Percentiles rank a stretch among this genome's conserved stretches.
Conservation (phyloP, 64 coral and sea anemone genomes). For the Orbicella faveolata region DNA sequence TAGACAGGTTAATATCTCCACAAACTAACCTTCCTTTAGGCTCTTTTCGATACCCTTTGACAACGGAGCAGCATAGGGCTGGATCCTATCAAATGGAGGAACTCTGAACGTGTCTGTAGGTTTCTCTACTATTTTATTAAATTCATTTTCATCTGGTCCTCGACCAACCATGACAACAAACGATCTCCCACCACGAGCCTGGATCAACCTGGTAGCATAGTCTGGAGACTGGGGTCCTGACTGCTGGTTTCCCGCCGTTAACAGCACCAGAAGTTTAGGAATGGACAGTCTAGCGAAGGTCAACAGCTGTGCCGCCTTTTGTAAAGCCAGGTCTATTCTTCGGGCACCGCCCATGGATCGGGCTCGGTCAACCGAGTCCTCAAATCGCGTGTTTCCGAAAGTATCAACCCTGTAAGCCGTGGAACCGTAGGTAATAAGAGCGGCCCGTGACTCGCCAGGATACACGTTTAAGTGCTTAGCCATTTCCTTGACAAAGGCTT, state of each 20-base stretch:
- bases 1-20: neutral
- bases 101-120: neutral
- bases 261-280: slow-evolving; percentile 18
- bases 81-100: slow-evolving; percentile 14
- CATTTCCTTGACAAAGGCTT: slow-evolving; percentile 32
- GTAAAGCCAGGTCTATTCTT: slow-evolving; percentile 19
- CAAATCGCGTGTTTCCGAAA: slow-evolving; percentile 28
- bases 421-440: slow-evolving; percentile 38
- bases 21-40: slow-evolving; percentile 15
- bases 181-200: slow-evolving; percentile 20
- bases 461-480: slow-evolving; percentile 28
- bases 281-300: neutral
- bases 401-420: neutral
- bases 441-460: slow-evolving; percentile 20
- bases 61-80: neutral
- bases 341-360: neutral
- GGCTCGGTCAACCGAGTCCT: neutral
- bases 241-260: slow-evolving; percentile 41
- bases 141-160: slow-evolving; percentile 1
- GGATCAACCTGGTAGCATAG: slow-evolving; percentile 2
- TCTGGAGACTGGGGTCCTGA: slow-evolving; percentile 2
- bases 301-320: neutral
- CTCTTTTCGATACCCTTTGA: neutral
- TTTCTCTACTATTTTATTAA: slow-evolving; percentile 12
- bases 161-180: slow-evolving; percentile 10